Conservation (phyloP, 2,113 vertebrate genomes). For the Pogona vitticeps region DNA sequence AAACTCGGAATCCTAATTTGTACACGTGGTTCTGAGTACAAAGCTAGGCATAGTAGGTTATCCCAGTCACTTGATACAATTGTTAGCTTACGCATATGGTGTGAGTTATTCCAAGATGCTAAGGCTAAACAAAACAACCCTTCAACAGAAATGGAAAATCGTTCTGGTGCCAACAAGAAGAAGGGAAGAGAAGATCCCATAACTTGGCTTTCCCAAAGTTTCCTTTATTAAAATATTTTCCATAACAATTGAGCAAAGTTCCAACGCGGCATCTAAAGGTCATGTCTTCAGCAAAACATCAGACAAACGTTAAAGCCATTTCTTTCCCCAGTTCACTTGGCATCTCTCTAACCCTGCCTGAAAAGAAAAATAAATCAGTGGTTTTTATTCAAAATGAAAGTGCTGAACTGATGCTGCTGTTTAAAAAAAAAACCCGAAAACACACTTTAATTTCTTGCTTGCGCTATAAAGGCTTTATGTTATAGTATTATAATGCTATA, state of each 20-base stretch:
- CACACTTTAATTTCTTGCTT: not conserved
- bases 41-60: no score
- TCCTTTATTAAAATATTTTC: slow-evolving; percentile 74
- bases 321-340: not conserved
- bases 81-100: not conserved
- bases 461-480: not conserved
- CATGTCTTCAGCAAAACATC: not conserved
- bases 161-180: not conserved
- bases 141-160: not conserved
- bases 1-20: not conserved
- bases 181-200: not conserved
- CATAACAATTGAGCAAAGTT: slow-evolving; percentile 40
- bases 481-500: not conserved
- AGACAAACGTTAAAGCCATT: not conserved
- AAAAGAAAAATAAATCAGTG: not conserved
- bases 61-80: not conserved
- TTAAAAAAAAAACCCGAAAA: no score
- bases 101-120: not conserved
- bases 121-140: not conserved
- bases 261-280: slow-evolving; percentile 26
- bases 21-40: no score
- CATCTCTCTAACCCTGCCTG: not conserved
- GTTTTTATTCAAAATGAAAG: not conserved
- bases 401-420: no score
- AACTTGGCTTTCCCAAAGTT: slow-evolving; percentile 34